These are phyloP conservation scores for Bathynomus jamesi DNA, from an alignment of 1,140 invertebrate species.

Conservation along the genomic window DNA sequence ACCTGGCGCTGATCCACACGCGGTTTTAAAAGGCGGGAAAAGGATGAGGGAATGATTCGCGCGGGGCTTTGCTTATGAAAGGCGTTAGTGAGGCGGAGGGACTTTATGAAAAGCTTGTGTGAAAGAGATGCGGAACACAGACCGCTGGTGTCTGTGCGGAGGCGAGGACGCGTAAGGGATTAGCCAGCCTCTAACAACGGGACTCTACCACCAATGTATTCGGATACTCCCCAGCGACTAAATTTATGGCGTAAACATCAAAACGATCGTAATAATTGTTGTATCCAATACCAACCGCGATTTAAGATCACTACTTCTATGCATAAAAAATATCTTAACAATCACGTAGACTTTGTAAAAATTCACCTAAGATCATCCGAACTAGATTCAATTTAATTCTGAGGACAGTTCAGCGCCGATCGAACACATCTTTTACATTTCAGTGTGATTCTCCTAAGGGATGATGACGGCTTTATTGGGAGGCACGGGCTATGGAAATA, in stretches of 20 bases:
- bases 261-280: no score
- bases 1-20: conserved; percentile 28
- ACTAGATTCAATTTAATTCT: no score
- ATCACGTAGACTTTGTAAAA: no score
- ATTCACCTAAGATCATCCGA: no score
- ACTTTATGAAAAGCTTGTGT: conserved; percentile 27
- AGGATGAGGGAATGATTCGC: conserved; percentile 29
- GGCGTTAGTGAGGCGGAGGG: conserved; percentile 31
- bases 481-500: neutral
- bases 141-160: conserved; percentile 21
- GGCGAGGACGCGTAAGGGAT: conserved; percentile 22
- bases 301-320: no score
- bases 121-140: conserved; percentile 27
- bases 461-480: neutral
- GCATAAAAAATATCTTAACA: no score
- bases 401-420: no score
- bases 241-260: no score
- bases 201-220: neutral
- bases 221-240: no score
- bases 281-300: neutral
- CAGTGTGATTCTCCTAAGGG: neutral
- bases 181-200: conserved; percentile 6
- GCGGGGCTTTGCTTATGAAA: conserved; percentile 21
- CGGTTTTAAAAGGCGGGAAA: conserved; percentile 27
- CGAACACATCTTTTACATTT: neutral